Percentiles rank a stretch among this genome's conserved stretches.
Conservation (phyloP, 1,140 invertebrate genomes). For the Pygmarrhopalites habei region DNA sequence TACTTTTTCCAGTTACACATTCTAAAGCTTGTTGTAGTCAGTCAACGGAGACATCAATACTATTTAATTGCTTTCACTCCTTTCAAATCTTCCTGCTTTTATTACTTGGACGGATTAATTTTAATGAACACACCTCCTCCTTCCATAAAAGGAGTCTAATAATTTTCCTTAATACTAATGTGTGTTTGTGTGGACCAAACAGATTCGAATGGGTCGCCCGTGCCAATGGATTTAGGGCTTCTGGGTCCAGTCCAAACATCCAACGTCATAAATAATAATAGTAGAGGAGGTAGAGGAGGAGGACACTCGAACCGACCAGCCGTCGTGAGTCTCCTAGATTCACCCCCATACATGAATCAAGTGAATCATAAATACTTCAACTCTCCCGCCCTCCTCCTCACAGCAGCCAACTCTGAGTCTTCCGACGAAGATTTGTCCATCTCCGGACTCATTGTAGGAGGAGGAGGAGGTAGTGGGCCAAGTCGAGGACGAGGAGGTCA, state of each 20-base stretch:
- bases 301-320: too few species aligned
- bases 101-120: too few species aligned
- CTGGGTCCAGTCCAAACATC: background rate
- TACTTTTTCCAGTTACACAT: too few species aligned
- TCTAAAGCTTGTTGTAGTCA: too few species aligned
- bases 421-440: slow-evolving; percentile 26
- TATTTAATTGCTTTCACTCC: too few species aligned
- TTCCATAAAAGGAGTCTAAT: too few species aligned
- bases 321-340: slow-evolving; percentile 10
- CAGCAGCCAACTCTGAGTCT: slow-evolving; percentile 30
- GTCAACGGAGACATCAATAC: too few species aligned
- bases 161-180: too few species aligned
- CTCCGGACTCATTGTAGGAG: background rate
- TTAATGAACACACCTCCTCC: too few species aligned
- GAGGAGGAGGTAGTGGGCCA: background rate
- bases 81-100: too few species aligned
- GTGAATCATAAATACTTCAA: slow-evolving; percentile 12
- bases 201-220: slow-evolving; percentile 35
- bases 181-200: too few species aligned
- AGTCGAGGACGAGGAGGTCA: too few species aligned
- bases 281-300: background rate
- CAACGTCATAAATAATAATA: background rate
- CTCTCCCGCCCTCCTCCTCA: slow-evolving; percentile 28
- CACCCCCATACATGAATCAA: slow-evolving; percentile 16
- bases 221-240: slow-evolving; percentile 6